Conservation (phyloP, 2,888 invertebrate genomes). For the Stomorhina lunata region DNA sequence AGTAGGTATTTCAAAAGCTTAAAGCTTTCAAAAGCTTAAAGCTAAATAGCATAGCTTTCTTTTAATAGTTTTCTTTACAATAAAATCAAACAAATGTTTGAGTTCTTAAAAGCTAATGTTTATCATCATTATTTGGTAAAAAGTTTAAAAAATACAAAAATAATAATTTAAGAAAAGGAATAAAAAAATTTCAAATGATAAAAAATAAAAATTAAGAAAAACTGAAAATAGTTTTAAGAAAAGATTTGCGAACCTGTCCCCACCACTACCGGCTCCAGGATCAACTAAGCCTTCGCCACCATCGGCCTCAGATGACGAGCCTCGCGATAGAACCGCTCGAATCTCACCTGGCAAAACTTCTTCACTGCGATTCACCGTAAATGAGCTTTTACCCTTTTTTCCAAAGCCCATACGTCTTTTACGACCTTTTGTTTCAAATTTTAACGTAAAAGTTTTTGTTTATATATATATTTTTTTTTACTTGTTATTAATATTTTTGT, state of each 20-base stretch:
- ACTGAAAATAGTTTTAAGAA: slow-evolving; percentile 42
- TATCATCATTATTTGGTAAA: slow-evolving; percentile 66
- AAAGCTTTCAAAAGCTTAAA: slow-evolving; percentile 51
- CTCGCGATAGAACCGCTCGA: slow-evolving; percentile 84
- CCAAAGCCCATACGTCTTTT: slow-evolving; percentile 97
- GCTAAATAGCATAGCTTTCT: slow-evolving; percentile 49
- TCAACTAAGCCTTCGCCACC: slow-evolving; percentile 91
- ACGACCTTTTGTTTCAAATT: slow-evolving; percentile 84
- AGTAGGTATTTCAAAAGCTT: background rate
- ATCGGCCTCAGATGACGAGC: slow-evolving; percentile 96
- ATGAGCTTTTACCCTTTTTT: slow-evolving; percentile 96
- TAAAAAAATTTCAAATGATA: slow-evolving; percentile 55
- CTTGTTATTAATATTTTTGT: slow-evolving; percentile 63
- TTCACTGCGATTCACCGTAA: slow-evolving; percentile 98
- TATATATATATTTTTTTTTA: slow-evolving; percentile 45
- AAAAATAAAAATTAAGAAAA: slow-evolving; percentile 61
- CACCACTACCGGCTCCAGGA: slow-evolving; percentile 77
- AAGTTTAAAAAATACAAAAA: slow-evolving; percentile 67
- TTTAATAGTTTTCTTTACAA: background rate
- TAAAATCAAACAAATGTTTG: slow-evolving; percentile 2
- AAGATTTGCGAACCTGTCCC: slow-evolving; percentile 87
- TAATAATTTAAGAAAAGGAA: slow-evolving; percentile 63
- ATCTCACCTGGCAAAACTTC: slow-evolving; percentile 95
- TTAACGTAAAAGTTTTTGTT: slow-evolving; percentile 54
- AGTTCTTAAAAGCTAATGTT: slow-evolving; percentile 65